Conservation (phyloP, 2,113 vertebrate species). For the human (Homo sapiens) region DNA sequence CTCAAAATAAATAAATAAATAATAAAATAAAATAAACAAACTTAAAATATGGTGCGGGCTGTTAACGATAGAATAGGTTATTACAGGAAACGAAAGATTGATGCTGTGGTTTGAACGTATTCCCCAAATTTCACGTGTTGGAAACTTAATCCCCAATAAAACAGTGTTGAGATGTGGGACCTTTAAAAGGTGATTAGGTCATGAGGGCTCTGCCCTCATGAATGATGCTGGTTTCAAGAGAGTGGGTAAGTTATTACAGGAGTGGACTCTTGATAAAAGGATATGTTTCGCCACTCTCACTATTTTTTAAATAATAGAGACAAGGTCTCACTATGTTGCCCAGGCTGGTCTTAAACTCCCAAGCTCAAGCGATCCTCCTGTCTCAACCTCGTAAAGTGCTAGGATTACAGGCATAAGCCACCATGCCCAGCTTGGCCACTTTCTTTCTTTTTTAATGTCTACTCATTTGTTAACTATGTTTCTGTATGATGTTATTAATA, state of each 20-base stretch:
- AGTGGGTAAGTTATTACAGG: not conserved
- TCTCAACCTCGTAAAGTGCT: too few relatives aligned
- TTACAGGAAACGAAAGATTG: not conserved
- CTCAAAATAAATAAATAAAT: too few relatives aligned
- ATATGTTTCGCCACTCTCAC: not conserved
- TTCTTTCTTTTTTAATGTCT: too few relatives aligned
- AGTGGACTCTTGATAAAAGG: not conserved
- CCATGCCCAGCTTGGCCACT: too few relatives aligned
- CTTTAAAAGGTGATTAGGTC: not conserved
- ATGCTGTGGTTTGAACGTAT: too few relatives aligned
- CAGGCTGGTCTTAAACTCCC: too few relatives aligned
- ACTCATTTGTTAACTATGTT: too few relatives aligned
- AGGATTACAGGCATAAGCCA: too few relatives aligned
- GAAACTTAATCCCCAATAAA: not conserved
- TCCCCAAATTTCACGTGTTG: not conserved
- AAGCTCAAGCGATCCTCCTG: too few relatives aligned
- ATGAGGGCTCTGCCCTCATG: not conserved
- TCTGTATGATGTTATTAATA: too few relatives aligned
- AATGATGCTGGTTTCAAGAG: not conserved
- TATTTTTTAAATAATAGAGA: too few relatives aligned
- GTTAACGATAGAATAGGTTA: not conserved
- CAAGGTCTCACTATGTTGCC: too few relatives aligned
- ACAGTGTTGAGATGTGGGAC: not conserved
- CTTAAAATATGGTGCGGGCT: not conserved
- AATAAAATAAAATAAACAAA: not conserved